Conservation (phyloP, 2,797 vertebrate species). For the Spheniscus humboldti region DNA sequence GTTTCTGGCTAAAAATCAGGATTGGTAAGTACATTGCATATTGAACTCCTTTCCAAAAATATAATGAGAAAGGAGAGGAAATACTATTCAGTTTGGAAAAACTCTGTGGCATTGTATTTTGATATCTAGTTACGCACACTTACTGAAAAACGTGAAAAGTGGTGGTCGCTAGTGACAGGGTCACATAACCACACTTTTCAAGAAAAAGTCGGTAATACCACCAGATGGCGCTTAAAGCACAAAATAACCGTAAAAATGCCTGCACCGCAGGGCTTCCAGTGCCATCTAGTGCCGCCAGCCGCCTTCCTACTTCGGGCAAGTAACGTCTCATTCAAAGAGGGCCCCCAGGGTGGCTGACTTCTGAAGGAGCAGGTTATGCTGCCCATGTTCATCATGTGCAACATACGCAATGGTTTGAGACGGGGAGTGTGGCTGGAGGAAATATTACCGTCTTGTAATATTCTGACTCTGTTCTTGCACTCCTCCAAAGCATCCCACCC, state of each 20-base stretch:
- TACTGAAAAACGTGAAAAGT: not conserved
- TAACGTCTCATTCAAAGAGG: fast-evolving
- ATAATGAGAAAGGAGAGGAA: not conserved
- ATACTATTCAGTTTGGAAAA: not conserved
- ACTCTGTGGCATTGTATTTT: not conserved
- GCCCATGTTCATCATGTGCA: not conserved
- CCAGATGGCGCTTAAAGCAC: slow-evolving; percentile 39
- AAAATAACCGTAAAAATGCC: not conserved
- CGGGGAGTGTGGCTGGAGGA: not conserved
- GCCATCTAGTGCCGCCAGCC: slow-evolving; percentile 24
- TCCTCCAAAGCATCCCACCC: not conserved
- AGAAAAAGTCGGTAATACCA: not conserved
- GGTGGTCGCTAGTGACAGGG: not conserved
- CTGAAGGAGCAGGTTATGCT: not conserved
- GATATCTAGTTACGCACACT: not conserved
- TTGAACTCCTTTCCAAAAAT: not conserved
- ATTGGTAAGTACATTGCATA: not conserved
- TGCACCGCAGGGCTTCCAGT: not conserved
- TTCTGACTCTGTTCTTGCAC: not conserved
- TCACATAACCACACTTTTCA: not conserved
- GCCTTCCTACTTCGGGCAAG: not conserved
- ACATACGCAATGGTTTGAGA: not conserved
- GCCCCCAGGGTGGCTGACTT: not conserved
- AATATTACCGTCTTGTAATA: no score
- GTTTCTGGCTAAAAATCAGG: not conserved